Evolutionary conservation across 1,140 invertebrate species (phyloP).

Genomic region (Leptestheria dahalacensis): DNA sequence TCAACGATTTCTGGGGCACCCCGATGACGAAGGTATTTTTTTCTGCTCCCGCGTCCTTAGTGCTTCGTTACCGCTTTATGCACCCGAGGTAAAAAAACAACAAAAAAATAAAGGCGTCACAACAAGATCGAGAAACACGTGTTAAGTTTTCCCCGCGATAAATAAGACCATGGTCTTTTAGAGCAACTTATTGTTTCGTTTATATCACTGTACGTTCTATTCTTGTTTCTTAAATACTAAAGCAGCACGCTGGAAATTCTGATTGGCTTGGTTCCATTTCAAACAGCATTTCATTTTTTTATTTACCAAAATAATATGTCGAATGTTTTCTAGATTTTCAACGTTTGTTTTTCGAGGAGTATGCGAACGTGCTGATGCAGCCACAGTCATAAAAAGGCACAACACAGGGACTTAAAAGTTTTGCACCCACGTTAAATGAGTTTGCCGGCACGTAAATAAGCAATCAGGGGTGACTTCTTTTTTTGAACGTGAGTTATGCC

Average conservation of each 20-base stretch:
- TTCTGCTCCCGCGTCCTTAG: not conserved
- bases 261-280: too few species aligned
- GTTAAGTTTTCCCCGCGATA: too few species aligned
- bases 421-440: not conserved
- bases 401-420: not conserved
- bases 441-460: not conserved
- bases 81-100: not conserved
- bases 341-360: too few species aligned
- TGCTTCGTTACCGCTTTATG: not conserved
- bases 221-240: too few species aligned
- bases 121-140: not conserved
- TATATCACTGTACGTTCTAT: too few species aligned
- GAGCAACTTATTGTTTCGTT: too few species aligned
- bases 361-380: not conserved
- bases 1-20: slow-evolving; percentile 96
- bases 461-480: not conserved
- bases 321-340: too few species aligned
- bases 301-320: too few species aligned
- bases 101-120: not conserved
- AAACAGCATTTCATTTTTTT: too few species aligned
- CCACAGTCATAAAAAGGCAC: not conserved
- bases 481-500: too few species aligned
- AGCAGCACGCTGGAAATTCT: too few species aligned
- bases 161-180: too few species aligned
- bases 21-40: slow-evolving; percentile 79